Percentiles rank a stretch among this genome's conserved stretches.
These are phyloP conservation scores for Meda fulgida DNA, from an alignment of 2,797 vertebrate genomes.

Conservation along the genomic window DNA sequence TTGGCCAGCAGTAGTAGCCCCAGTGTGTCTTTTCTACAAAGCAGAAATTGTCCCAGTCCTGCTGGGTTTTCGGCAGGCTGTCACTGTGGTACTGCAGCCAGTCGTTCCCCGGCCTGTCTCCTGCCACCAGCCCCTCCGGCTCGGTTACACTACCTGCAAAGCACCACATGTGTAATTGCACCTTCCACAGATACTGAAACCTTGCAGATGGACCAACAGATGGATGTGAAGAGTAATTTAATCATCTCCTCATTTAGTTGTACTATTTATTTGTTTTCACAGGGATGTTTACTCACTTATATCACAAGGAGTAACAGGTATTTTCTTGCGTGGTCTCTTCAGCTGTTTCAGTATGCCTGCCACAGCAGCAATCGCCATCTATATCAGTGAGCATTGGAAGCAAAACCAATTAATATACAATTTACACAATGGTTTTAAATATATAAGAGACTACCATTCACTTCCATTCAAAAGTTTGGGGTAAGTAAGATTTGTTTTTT, in stretches of 20 bases:
- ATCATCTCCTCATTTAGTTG: neutral
- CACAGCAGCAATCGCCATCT: conserved; percentile 93
- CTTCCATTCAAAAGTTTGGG: neutral
- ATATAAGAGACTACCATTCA: neutral
- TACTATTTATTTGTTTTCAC: neutral
- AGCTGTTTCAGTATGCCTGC: conserved; percentile 94
- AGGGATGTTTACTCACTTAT: conserved; percentile 82
- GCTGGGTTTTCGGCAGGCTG: conserved; percentile 84
- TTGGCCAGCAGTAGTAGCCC: conserved; percentile 95
- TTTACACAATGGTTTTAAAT: neutral
- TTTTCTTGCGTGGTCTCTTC: conserved; percentile 88
- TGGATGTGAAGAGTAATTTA: neutral
- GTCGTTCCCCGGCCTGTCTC: conserved; percentile 87
- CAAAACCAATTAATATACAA: neutral
- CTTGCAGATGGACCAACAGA: conserved; percentile 23
- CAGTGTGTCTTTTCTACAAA: conserved; percentile 97
- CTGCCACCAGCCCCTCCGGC: conserved; percentile 77
- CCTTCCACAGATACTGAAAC: neutral
- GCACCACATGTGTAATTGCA: conserved; percentile 29
- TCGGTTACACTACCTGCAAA: conserved; percentile 81
- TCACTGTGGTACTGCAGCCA: conserved; percentile 93
- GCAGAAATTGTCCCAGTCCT: conserved; percentile 84
- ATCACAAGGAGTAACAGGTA: conserved; percentile 84
- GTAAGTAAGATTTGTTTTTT: neutral
- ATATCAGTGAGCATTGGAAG: conserved; percentile 24